A percentile compares a stretch with the other conserved stretches of the same genome.
Conservation (phyloP, 1,140 invertebrate species). For the Drosophila erecta region DNA sequence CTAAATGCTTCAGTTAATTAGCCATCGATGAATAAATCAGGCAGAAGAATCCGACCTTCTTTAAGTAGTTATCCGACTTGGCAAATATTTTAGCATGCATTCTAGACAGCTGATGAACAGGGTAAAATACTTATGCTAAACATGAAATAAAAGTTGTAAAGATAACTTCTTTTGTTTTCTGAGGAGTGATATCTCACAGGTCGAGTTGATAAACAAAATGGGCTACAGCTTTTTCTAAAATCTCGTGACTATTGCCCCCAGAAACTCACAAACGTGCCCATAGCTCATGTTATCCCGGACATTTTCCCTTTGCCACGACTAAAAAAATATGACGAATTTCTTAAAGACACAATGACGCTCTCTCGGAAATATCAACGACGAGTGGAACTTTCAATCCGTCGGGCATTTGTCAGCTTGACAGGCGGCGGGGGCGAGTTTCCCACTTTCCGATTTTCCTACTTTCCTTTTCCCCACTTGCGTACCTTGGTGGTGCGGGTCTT, state of each 20-base stretch:
- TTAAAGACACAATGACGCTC: slow-evolving; percentile 22
- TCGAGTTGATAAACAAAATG: neutral
- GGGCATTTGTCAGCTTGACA: slow-evolving; percentile 72
- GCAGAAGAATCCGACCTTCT: neutral
- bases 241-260: neutral
- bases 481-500: slow-evolving; percentile 81
- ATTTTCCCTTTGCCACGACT: neutral
- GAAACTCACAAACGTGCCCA: neutral
- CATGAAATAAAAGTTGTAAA: too few relatives aligned
- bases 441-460: neutral
- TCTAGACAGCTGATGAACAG: too few relatives aligned
- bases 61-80: neutral
- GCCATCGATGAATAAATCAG: slow-evolving; percentile 23
- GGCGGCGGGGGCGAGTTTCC: slow-evolving; percentile 11
- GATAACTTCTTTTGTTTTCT: too few relatives aligned
- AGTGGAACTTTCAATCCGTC: slow-evolving; percentile 74
- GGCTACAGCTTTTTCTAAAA: neutral
- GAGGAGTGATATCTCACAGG: too few relatives aligned
- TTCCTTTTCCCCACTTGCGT: slow-evolving; percentile 27
- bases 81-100: neutral
- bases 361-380: slow-evolving; percentile 17
- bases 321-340: slow-evolving; percentile 7
- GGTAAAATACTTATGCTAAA: too few relatives aligned
- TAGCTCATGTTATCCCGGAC: neutral
- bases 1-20: slow-evolving; percentile 70